These are phyloP conservation scores for Esox niger DNA, from an alignment of 2,113 vertebrate species.

Conservation along the genomic window DNA sequence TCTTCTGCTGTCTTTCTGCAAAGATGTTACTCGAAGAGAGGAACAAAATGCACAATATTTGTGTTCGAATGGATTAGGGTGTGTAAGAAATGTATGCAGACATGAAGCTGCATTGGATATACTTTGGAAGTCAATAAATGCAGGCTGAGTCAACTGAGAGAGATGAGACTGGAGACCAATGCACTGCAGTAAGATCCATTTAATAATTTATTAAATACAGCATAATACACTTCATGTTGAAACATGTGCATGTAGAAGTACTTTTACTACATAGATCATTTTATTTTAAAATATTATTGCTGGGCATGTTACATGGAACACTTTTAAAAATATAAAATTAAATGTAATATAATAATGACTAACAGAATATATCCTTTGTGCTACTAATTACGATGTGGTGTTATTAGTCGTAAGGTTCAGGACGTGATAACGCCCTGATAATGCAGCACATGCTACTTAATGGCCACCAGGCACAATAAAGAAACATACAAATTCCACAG, in stretches of 20 bases:
- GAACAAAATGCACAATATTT: too few species aligned
- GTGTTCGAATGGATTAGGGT: too few species aligned
- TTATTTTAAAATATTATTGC: constrained; percentile 69
- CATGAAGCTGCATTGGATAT: too few species aligned
- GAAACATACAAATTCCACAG: constrained; percentile 37
- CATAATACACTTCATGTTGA: constrained; percentile 63
- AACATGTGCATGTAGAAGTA: constrained; percentile 60
- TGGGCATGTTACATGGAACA: constrained; percentile 50
- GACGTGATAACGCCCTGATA: constrained; percentile 46
- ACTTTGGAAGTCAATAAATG: not conserved
- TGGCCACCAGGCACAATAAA: constrained; percentile 49
- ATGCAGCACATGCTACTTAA: constrained; percentile 55
- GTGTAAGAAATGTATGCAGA: too few species aligned
- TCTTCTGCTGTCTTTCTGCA: too few species aligned
- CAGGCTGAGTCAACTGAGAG: not conserved
- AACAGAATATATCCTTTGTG: constrained; percentile 53
- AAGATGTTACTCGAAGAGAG: not conserved
- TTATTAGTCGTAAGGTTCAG: constrained; percentile 40
- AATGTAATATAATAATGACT: constrained; percentile 45
- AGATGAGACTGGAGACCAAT: constrained; percentile 24
- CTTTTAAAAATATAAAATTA: constrained; percentile 49
- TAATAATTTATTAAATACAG: constrained; percentile 72
- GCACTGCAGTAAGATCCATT: constrained; percentile 39
- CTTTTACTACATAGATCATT: constrained; percentile 49
- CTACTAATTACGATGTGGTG: constrained; percentile 56